Evolutionary conservation across 2,113 vertebrate species (phyloP), one percentile per base, ranked within the genome.

Genomic region (Lampris megalopsis): DNA sequence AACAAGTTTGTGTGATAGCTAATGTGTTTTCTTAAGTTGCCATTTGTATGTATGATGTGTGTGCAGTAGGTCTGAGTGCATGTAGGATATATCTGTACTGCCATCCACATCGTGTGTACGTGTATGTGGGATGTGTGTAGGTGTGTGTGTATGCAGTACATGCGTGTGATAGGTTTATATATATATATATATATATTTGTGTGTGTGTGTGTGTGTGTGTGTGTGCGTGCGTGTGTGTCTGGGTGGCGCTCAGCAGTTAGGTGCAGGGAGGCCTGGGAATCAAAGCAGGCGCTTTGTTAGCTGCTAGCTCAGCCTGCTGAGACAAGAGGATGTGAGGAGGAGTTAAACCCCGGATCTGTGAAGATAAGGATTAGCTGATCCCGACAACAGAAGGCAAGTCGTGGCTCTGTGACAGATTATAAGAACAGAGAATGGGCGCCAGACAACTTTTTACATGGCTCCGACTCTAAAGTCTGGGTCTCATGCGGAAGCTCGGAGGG

Each of bases 311-410:
- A 81, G 54, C 57, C 61, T 73, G 64, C 72, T 73, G 83, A 76
- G 62, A 71, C 50, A 36, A 66, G 67, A 36, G 71, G 78, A 75
- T 67, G 54, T 75, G 77, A 85, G 61, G 48, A 73, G 77, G 71
- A 41, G 59, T 64, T 74, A 79, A 86, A 84, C 61, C 79, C 69
- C 66, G 35, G 81, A 85, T 81, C 50, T 80, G 49, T n/a, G 71
- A 68, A 80, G 75, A 83, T 70, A 61, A 86, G 69, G 86, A 88
- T 89, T 80, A 84, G 69, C 70, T 79, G 75, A 81, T 86, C 73
- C 72, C 49, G 63, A 73, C 75, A 63, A 66, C 71, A 87, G 77
- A 77, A 77, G 79, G 74, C 66, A 67, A 57, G 53, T 62, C 41
- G 13, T 62, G 71, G 49, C 58, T 86, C 68, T 75, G 63, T 48